These are phyloP conservation scores for Alloplasta piceator DNA, from an alignment of 2,888 invertebrate genomes.

Conservation along the genomic window DNA sequence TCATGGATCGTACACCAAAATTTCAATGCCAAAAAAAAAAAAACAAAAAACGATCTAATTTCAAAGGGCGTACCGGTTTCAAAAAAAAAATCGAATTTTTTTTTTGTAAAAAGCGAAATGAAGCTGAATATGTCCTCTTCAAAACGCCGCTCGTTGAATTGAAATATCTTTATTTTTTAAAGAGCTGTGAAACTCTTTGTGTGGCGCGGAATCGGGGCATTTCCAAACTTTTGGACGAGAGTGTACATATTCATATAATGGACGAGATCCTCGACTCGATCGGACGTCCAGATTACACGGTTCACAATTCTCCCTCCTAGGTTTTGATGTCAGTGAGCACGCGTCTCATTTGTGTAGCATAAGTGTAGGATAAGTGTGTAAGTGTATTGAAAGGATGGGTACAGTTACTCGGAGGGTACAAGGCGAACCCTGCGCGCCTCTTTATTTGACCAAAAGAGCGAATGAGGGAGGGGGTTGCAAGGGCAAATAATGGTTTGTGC, in stretches of 20 bases:
- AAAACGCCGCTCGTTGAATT: no score
- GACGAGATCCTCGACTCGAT: constrained; percentile 67
- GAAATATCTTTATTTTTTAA: no score
- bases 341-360: not conserved
- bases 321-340: constrained; percentile 12
- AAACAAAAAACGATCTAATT: no score
- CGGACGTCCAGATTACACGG: constrained; percentile 64
- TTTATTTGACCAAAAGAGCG: constrained; percentile 52
- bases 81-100: no score
- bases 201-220: no score
- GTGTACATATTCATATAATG: constrained; percentile 16
- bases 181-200: no score
- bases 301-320: constrained; percentile 26
- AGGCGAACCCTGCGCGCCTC: constrained; percentile 44
- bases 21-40: no score
- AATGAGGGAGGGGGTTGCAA: constrained; percentile 50
- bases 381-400: constrained; percentile 56
- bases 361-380: not conserved
- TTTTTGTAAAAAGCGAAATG: no score
- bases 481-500: constrained; percentile 51
- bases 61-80: no score
- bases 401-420: constrained; percentile 38
- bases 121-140: no score
- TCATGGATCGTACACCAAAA: no score
- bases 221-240: no score